Conservation (phyloP, 2,797 vertebrate genomes). For the Anguilla megastoma region DNA sequence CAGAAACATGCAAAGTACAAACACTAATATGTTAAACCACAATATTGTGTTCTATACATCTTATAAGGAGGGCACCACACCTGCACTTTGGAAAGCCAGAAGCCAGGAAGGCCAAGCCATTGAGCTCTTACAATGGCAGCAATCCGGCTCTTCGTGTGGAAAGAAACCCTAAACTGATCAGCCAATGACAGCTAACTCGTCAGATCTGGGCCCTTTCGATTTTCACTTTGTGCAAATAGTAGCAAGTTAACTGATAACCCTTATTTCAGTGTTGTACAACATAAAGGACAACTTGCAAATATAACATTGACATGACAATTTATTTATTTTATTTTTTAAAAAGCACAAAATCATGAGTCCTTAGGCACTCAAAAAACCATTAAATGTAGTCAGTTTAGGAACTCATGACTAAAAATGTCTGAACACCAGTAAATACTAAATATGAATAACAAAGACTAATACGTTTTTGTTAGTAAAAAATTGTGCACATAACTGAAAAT, state of each 20-base stretch:
- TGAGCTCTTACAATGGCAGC: constrained; percentile 69
- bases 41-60: constrained; percentile 26
- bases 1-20: no score
- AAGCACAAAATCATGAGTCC: background rate
- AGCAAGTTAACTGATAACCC: no score
- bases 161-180: background rate
- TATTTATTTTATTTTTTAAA: background rate
- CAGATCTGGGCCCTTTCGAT: background rate
- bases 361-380: no score
- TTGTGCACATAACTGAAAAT: background rate
- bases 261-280: no score
- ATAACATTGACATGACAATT: no score
- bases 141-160: constrained; percentile 47
- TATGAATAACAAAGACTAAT: no score
- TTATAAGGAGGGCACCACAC: constrained; percentile 66
- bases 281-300: no score
- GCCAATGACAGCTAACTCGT: background rate
- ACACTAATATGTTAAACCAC: no score
- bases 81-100: constrained; percentile 59
- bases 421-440: no score
- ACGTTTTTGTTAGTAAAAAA: background rate
- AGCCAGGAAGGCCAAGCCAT: constrained; percentile 66
- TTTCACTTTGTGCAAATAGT: background rate
- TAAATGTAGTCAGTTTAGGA: no score
- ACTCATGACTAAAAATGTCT: no score